These are phyloP conservation scores for Diadegma fenestrale DNA, from an alignment of 2,888 invertebrate species.

Conservation along the genomic window DNA sequence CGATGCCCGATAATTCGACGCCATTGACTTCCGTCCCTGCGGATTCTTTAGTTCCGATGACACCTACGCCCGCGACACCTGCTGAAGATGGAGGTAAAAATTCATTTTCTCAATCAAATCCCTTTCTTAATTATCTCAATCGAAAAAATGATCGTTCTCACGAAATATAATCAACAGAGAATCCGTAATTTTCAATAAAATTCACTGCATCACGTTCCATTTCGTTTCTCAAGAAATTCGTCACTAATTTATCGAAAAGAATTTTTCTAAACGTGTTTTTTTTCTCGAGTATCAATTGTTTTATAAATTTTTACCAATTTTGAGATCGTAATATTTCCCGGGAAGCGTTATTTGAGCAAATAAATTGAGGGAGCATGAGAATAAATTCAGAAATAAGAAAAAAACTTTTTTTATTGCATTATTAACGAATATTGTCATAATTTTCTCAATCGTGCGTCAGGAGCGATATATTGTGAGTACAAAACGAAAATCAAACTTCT, in stretches of 20 bases:
- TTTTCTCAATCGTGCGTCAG: slow-evolving; percentile 68
- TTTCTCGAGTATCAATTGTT: too few species aligned
- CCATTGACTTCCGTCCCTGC: slow-evolving; percentile 63
- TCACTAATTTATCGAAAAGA: too few species aligned
- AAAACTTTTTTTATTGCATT: slow-evolving; percentile 3
- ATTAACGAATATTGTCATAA: slow-evolving; percentile 34
- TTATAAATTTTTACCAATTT: slow-evolving; percentile 9
- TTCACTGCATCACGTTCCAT: too few species aligned
- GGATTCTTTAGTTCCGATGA: slow-evolving; percentile 45
- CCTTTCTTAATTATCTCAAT: neutral
- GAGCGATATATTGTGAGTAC: slow-evolving; percentile 80
- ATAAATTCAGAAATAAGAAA: neutral
- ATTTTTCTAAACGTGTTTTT: too few species aligned
- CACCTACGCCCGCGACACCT: slow-evolving; percentile 68
- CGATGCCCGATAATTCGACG: slow-evolving; percentile 59
- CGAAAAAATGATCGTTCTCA: neutral
- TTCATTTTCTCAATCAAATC: slow-evolving; percentile 1
- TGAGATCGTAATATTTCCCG: neutral
- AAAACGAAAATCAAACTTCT: neutral
- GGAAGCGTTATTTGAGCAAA: neutral
- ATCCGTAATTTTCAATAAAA: too few species aligned
- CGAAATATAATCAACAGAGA: too few species aligned
- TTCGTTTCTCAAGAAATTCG: too few species aligned
- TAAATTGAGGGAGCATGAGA: neutral
- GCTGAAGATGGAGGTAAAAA: slow-evolving; percentile 78